These are phyloP conservation scores for Sarcophaga bullata DNA, from an alignment of 1,140 invertebrate species.

Conservation along the genomic window DNA sequence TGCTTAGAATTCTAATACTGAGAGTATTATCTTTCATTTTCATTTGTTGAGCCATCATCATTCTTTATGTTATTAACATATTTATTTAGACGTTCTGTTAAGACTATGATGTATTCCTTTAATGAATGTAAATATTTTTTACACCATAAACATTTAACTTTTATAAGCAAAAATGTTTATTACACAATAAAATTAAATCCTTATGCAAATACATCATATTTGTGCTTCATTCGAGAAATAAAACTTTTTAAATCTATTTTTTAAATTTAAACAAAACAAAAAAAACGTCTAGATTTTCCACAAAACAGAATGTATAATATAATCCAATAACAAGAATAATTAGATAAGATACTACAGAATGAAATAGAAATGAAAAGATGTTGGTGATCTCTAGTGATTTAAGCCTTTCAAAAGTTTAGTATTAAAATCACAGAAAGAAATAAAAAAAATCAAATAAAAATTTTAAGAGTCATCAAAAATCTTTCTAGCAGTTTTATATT, in stretches of 20 bases:
- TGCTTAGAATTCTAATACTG: too few relatives aligned
- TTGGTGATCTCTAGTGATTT: background rate
- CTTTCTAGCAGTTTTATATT: constrained; percentile 3
- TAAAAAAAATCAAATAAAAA: background rate
- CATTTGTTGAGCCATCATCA: background rate
- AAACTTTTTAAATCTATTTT: background rate
- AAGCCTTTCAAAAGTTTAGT: background rate
- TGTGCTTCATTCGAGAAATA: background rate
- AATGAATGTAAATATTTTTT: constrained; percentile 20
- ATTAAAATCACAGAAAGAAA: background rate
- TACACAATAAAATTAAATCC: background rate
- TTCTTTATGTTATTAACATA: background rate
- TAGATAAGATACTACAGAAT: constrained; percentile 9
- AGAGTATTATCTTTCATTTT: too few relatives aligned
- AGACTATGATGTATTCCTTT: background rate
- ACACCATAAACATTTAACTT: background rate
- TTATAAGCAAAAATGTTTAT: background rate
- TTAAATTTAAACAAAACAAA: background rate
- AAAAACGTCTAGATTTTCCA: background rate
- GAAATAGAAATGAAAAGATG: background rate
- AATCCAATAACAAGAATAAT: background rate
- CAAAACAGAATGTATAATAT: background rate
- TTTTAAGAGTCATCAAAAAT: background rate
- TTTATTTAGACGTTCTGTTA: background rate
- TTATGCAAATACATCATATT: background rate